Evolutionary conservation across 2,888 invertebrate genomes (phyloP), one percentile per base, ranked within the genome.

Genomic region (Dioctria linearis): DNA sequence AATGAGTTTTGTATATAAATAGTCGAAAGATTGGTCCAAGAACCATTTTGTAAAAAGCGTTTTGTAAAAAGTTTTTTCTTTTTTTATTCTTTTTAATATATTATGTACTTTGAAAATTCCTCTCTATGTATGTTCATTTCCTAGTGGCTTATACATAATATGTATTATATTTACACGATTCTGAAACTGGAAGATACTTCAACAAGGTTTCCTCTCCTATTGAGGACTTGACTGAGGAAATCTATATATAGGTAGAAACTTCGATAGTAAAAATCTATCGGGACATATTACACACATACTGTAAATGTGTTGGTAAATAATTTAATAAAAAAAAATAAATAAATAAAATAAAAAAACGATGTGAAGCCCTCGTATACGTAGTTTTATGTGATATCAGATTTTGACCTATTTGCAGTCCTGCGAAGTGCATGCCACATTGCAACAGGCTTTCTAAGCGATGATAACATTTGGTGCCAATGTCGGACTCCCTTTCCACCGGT

Each of bases 401-500:
- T 80, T 9, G 39, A 42, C 69, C 80, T 83, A 57, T 81, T 83
- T 39, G 61, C 81, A 85, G 84, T 84, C 78, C 83, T 91, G 84
- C 94, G 89, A 63, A 95, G 89, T 51, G 93, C 92, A 88, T 95
- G 95, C 95, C 95, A 95, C 95, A 95, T 95, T 49, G 95, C 94
- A 6, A 95, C 93, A 0, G 95, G 95, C 86, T 94, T 95, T 83
- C 95, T 91, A 66, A 95, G 90, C 25, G 94, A 93, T 51, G 93
- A 91, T 86, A 95, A 90, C 95, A 95, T 95, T 89, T 95, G 95
- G 86, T 94, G 93, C 95, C 95, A 95, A 86, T 95, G 95, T 40
- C 93, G 92, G 76, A 94, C 86, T 2, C 95, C 92, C 85, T 94
- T 89, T 80, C 95, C 95, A 57, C 92, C 91, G 11, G 94, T 92